Percentiles rank a stretch among this genome's conserved stretches.
phyloP scores from a whole-genome alignment of 2,888 invertebrate species.

The Himalopsyche kuldschensis region DNA sequence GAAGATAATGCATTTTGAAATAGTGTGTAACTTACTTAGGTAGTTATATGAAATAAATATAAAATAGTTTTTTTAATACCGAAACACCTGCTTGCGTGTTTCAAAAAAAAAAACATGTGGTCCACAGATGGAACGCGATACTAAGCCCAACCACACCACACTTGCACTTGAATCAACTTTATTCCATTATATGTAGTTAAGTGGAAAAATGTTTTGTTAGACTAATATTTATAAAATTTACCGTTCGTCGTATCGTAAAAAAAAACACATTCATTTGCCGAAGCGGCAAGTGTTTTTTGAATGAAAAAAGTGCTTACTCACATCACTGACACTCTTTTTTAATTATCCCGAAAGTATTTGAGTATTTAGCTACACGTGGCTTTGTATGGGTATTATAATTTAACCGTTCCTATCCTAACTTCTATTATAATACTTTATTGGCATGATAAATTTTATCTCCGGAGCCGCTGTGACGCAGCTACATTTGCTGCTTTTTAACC shows the following conservation, averaged over 20 bases:
- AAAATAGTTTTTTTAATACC: no score
- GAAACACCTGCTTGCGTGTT: no score
- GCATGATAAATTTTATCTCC: no score
- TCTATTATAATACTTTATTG: no score
- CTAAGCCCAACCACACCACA: no score
- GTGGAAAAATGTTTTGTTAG: neutral
- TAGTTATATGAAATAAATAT: no score
- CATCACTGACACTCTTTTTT: neutral
- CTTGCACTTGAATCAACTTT: neutral
- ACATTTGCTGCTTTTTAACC: no score
- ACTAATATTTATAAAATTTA: neutral
- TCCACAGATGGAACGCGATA: neutral
- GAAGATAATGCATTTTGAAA: no score
- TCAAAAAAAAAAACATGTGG: no score
- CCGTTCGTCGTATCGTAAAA: neutral
- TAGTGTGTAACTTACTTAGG: no score
- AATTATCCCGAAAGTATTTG: neutral
- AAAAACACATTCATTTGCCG: neutral
- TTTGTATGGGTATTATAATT: neutral
- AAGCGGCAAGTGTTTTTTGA: neutral
- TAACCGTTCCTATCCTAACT: neutral
- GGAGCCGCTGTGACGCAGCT: no score
- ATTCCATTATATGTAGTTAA: neutral
- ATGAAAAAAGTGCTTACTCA: neutral
- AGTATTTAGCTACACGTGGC: neutral